Conservation (phyloP, 2,797 vertebrate genomes). For the Spinus olivaceus region DNA sequence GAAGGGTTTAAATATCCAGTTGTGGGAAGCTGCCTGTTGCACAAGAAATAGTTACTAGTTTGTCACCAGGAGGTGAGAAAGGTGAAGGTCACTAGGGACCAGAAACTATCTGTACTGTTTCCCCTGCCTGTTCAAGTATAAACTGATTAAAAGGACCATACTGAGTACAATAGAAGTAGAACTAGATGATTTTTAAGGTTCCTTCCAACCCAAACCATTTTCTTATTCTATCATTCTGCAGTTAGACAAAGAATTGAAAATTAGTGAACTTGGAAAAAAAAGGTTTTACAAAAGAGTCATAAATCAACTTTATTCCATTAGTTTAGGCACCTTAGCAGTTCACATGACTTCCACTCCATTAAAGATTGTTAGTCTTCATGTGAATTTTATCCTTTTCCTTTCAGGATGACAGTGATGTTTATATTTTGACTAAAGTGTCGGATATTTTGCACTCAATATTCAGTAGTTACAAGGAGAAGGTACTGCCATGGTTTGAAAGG, state of each 20-base stretch:
- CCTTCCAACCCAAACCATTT: background rate
- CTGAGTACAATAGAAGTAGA: background rate
- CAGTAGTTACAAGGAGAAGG: conserved; percentile 95
- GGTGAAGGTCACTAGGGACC: background rate
- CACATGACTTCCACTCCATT: background rate
- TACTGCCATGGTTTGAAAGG: conserved; percentile 97
- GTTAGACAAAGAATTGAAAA: background rate
- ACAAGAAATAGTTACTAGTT: background rate
- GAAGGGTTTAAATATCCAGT: background rate
- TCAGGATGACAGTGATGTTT: conserved; percentile 97
- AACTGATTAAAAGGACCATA: background rate
- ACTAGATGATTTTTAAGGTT: background rate
- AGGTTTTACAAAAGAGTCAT: background rate
- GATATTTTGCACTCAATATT: conserved; percentile 98
- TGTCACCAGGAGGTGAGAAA: background rate
- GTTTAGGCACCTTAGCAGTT: background rate
- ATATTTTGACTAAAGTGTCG: conserved; percentile 98
- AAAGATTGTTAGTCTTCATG: background rate
- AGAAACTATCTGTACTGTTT: background rate
- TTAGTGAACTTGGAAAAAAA: background rate
- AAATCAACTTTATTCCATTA: background rate
- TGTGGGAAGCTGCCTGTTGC: background rate
- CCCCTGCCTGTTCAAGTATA: background rate
- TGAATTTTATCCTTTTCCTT: background rate
- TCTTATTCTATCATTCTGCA: background rate